These are phyloP conservation scores for Protonemura montana DNA, from an alignment of 2,888 invertebrate species.

Conservation along the genomic window DNA sequence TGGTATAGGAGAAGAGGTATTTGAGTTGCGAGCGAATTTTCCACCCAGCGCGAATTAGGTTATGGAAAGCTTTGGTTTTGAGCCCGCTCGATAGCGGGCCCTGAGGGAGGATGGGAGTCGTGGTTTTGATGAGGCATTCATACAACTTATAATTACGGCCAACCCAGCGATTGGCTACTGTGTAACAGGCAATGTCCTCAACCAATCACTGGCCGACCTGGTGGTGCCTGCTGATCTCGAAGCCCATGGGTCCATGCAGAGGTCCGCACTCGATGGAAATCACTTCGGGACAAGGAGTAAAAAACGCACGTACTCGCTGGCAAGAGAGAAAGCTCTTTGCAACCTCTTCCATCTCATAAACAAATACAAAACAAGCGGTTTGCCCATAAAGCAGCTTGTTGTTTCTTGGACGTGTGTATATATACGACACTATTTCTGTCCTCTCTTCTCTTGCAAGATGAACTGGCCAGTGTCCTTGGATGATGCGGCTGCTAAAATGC, in stretches of 20 bases:
- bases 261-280: background rate
- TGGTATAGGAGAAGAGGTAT: too few relatives aligned
- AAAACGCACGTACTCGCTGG: background rate
- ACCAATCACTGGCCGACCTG: background rate
- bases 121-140: background rate
- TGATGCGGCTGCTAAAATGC: background rate
- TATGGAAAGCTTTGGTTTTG: background rate
- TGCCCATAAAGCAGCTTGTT: background rate
- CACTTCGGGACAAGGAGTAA: background rate
- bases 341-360: background rate
- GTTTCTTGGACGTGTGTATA: background rate
- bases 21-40: background rate
- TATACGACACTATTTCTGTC: conserved; percentile 1
- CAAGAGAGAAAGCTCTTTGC: background rate
- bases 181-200: background rate
- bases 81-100: background rate
- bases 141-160: background rate
- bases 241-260: background rate
- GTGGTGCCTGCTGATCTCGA: background rate
- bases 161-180: background rate
- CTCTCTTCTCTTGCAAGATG: background rate
- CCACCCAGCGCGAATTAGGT: background rate
- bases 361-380: background rate
- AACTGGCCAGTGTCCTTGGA: background rate
- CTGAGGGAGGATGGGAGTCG: background rate